These are phyloP conservation scores for Sanderia malayensis DNA, from an alignment of 30 jellyfish, hydroid and myxozoan genomes.

Conservation along the genomic window DNA sequence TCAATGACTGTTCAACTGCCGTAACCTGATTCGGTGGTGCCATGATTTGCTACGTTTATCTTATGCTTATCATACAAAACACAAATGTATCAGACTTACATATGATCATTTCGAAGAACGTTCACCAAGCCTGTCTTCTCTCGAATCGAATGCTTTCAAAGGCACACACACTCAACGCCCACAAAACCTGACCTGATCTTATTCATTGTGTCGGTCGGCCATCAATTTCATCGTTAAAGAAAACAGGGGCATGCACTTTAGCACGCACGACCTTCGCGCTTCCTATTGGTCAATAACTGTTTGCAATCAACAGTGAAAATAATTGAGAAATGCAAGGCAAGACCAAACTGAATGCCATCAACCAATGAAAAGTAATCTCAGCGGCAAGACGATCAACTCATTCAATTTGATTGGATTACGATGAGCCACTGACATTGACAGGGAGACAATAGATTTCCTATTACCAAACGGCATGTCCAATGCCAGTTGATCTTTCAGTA, in stretches of 20 bases:
- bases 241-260: not conserved
- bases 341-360: not conserved
- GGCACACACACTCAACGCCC: not conserved
- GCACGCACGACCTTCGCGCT: not conserved
- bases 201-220: too few relatives aligned
- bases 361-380: not conserved
- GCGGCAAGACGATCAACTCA: too few relatives aligned
- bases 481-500: too few relatives aligned
- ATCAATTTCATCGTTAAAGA: not conserved
- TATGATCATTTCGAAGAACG: too few relatives aligned
- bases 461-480: too few relatives aligned
- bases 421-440: too few relatives aligned
- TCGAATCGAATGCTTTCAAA: not conserved
- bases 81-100: too few relatives aligned
- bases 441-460: too few relatives aligned
- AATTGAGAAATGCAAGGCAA: not conserved
- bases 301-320: not conserved
- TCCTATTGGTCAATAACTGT: not conserved
- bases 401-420: too few relatives aligned
- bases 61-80: not conserved
- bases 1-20: not conserved
- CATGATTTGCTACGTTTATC: slow-evolving; percentile 8
- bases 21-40: slow-evolving; percentile 17
- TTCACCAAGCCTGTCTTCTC: too few relatives aligned
- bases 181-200: too few relatives aligned